These are phyloP conservation scores for Heliothis virescens DNA, from an alignment of 1,140 invertebrate species.

Conservation along the genomic window DNA sequence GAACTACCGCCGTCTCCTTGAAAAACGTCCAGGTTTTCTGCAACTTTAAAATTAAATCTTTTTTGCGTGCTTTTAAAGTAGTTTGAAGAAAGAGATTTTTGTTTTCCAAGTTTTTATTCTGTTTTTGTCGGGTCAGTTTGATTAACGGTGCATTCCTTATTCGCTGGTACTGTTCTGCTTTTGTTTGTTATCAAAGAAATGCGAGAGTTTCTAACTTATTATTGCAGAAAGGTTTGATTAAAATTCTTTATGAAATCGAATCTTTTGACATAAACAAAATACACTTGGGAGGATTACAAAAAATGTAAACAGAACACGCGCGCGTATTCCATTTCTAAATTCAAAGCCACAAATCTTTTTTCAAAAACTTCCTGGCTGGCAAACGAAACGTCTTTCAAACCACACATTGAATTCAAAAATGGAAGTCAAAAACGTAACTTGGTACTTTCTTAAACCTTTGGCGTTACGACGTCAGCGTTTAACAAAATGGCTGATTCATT, in stretches of 20 bases:
- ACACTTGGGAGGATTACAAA: too few relatives aligned
- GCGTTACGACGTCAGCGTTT: not conserved
- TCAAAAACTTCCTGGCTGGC: not conserved
- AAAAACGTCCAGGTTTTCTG: conserved; percentile 36
- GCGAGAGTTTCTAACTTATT: too few relatives aligned
- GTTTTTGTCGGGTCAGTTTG: not conserved
- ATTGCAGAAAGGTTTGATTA: too few relatives aligned
- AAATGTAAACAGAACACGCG: too few relatives aligned
- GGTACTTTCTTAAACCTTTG: too few relatives aligned
- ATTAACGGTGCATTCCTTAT: not conserved
- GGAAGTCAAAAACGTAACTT: not conserved
- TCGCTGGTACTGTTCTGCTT: not conserved
- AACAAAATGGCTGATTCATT: conserved; percentile 24
- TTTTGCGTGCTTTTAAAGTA: conserved; percentile 20
- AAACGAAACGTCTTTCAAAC: not conserved
- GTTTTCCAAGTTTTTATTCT: not conserved
- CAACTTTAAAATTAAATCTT: conserved; percentile 45
- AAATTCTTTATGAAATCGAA: too few relatives aligned
- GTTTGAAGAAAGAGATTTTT: conserved; percentile 6
- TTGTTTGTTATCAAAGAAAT: not conserved
- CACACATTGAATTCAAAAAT: not conserved
- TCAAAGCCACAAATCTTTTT: not conserved
- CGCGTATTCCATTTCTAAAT: not conserved
- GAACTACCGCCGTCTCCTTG: conserved; percentile 33
- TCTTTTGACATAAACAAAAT: too few relatives aligned